Evolutionary conservation across 2,888 invertebrate species (phyloP).

Genomic region (Pterostichus niger): DNA sequence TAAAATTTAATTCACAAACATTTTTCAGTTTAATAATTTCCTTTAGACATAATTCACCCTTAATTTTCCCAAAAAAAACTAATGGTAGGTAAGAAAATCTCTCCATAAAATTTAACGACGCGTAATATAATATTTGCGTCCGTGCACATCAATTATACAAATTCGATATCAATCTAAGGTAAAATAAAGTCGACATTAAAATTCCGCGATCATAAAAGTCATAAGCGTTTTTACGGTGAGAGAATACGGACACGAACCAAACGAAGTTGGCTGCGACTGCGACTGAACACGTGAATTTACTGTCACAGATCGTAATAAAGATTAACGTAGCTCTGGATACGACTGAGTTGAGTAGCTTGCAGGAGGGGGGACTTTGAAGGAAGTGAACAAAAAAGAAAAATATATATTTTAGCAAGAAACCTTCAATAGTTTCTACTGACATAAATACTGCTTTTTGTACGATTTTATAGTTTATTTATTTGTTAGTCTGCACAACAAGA

Average conservation of each 20-base stretch:
- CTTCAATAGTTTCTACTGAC: too few species aligned
- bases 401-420: background rate
- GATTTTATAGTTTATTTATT: too few species aligned
- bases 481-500: too few species aligned
- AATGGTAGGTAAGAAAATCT: background rate
- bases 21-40: too few species aligned
- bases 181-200: slow-evolving; percentile 58
- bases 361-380: too few species aligned
- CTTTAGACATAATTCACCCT: too few species aligned
- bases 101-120: slow-evolving; percentile 11
- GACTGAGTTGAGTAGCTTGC: too few species aligned
- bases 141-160: slow-evolving; percentile 64
- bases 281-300: slow-evolving; percentile 69
- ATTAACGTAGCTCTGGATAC: slow-evolving; percentile 56
- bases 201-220: slow-evolving; percentile 58
- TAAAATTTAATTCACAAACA: too few species aligned
- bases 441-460: too few species aligned
- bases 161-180: slow-evolving; percentile 55
- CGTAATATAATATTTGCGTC: slow-evolving; percentile 49
- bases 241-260: slow-evolving; percentile 33
- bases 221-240: slow-evolving; percentile 62
- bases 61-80: too few species aligned
- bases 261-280: slow-evolving; percentile 6
- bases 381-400: background rate
- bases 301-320: slow-evolving; percentile 71